Evolutionary conservation across 2,888 invertebrate species (phyloP).

Genomic region (Chloroclysta siterata): DNA sequence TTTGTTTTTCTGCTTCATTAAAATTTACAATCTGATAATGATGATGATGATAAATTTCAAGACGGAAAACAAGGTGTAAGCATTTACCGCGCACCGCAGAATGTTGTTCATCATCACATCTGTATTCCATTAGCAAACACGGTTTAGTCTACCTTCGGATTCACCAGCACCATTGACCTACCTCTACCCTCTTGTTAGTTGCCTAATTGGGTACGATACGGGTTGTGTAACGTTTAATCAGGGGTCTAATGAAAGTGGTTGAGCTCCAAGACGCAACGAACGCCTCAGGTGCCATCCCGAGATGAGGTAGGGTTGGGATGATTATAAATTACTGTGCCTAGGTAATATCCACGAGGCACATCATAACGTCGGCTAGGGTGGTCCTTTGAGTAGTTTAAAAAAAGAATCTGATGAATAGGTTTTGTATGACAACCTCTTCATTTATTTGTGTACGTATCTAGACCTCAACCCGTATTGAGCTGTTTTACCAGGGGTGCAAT

Average conservation of each 20-base stretch:
- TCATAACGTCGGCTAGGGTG: conserved; percentile 3
- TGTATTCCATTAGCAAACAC: conserved; percentile 82
- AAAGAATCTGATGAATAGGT: too few relatives aligned
- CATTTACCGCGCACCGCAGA: conserved; percentile 67
- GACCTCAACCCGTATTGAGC: too few relatives aligned
- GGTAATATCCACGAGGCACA: conserved; percentile 11
- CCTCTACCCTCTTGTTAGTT: conserved; percentile 45
- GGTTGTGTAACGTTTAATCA: conserved; percentile 67
- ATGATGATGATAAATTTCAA: conserved; percentile 1
- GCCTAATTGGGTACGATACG: conserved; percentile 59
- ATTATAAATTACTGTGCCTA: conserved; percentile 21
- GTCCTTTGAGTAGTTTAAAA: neutral
- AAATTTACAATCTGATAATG: too few relatives aligned
- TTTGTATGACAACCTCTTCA: too few relatives aligned
- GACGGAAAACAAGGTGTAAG: conserved; percentile 51
- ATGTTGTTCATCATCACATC: conserved; percentile 76
- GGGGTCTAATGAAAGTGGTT: conserved; percentile 66
- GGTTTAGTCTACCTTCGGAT: conserved; percentile 66
- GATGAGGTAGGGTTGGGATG: conserved; percentile 31
- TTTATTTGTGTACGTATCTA: too few relatives aligned
- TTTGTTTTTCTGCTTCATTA: too few relatives aligned
- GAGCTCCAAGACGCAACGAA: conserved; percentile 72
- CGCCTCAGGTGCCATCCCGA: conserved; percentile 74
- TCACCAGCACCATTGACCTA: conserved; percentile 58
- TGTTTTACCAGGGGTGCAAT: too few relatives aligned